Percentiles rank a stretch among this genome's conserved stretches.
These are phyloP conservation scores for Eristalis pertinax DNA, from an alignment of 2,888 invertebrate species.

Conservation along the genomic window DNA sequence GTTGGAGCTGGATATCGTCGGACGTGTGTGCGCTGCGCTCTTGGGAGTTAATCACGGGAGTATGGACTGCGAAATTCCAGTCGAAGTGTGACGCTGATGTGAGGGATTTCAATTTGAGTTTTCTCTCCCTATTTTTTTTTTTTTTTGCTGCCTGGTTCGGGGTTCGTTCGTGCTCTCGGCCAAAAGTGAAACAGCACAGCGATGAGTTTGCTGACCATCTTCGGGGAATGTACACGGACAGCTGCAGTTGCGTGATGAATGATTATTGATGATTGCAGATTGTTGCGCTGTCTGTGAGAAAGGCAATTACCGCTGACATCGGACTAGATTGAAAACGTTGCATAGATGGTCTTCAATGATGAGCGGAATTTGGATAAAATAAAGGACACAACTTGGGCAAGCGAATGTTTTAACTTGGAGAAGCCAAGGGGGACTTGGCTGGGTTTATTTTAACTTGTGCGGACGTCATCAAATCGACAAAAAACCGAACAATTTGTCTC, in stretches of 20 bases:
- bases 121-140: background rate
- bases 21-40: slow-evolving; percentile 22
- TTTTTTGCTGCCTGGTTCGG: no score
- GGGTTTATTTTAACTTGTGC: no score
- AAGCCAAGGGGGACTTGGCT: no score
- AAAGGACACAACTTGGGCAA: no score
- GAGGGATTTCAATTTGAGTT: slow-evolving; percentile 55
- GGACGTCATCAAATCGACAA: no score
- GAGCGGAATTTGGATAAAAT: no score
- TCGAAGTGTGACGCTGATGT: slow-evolving; percentile 36
- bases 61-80: slow-evolving; percentile 31
- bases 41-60: slow-evolving; percentile 46
- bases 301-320: background rate
- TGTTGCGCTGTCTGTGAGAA: slow-evolving; percentile 19
- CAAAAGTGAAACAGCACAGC: slow-evolving; percentile 25
- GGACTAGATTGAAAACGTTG: background rate
- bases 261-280: slow-evolving; percentile 58
- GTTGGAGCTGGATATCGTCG: slow-evolving; percentile 32
- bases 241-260: slow-evolving; percentile 29
- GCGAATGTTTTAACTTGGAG: no score
- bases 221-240: slow-evolving; percentile 9
- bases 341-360: no score
- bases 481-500: no score
- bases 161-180: background rate
- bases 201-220: slow-evolving; percentile 30